These are phyloP conservation scores for Sphinx pinastri DNA, from an alignment of 2,888 invertebrate genomes.

Conservation along the genomic window DNA sequence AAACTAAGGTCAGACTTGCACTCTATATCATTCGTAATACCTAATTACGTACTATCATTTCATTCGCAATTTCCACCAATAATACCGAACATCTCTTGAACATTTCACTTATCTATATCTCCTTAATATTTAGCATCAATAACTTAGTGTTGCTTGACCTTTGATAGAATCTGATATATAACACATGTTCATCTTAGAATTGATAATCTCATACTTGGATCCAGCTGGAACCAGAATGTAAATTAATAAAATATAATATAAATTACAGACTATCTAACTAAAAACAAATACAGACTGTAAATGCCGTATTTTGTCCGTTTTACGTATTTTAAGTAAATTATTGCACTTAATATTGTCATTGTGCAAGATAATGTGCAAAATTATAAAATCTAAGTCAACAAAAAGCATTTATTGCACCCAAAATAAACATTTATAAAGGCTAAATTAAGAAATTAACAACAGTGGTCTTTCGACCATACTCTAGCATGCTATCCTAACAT, in stretches of 20 bases:
- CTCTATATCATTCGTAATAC: slow-evolving; percentile 10
- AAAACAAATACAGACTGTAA: background rate
- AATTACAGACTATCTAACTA: background rate
- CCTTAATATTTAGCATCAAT: slow-evolving; percentile 1
- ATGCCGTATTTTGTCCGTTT: background rate
- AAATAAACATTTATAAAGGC: background rate
- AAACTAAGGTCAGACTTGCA: slow-evolving; percentile 7
- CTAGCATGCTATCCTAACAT: background rate
- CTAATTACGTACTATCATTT: slow-evolving; percentile 23
- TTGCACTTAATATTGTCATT: background rate
- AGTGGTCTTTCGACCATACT: background rate
- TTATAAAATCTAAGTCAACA: background rate
- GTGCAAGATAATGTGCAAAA: background rate
- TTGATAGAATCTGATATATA: background rate
- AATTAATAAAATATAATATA: slow-evolving; percentile 7
- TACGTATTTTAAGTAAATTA: background rate
- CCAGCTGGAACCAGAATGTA: slow-evolving; percentile 8
- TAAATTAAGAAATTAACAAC: slow-evolving; percentile 16
- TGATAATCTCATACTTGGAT: slow-evolving; percentile 9
- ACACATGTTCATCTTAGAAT: slow-evolving; percentile 1
- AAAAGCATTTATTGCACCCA: background rate
- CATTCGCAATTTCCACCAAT: slow-evolving; percentile 7
- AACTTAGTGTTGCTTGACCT: slow-evolving; percentile 10
- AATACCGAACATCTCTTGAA: slow-evolving; percentile 17
- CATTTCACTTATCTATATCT: slow-evolving; percentile 22